Conservation (phyloP, 2,888 invertebrate species). For the Noctua fimbriata region DNA sequence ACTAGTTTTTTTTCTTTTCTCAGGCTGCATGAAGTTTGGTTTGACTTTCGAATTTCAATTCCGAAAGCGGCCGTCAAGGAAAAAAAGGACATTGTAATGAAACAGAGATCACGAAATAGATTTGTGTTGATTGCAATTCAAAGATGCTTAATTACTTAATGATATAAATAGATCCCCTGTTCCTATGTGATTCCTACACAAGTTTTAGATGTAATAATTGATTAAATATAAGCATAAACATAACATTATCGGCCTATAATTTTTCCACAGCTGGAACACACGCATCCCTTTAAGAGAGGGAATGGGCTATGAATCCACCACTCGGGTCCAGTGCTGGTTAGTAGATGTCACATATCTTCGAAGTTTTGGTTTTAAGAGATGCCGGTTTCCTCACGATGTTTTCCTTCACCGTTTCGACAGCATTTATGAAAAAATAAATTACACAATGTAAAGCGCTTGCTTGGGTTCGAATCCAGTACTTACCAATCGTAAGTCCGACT, state of each 20-base stretch:
- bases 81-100: too few relatives aligned
- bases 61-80: too few relatives aligned
- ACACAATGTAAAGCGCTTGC: not conserved
- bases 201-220: not conserved
- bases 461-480: not conserved
- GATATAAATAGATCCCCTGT: not conserved
- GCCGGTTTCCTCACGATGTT: not conserved
- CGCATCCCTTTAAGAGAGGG: not conserved
- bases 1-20: too few relatives aligned
- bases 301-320: not conserved
- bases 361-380: not conserved
- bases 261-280: not conserved
- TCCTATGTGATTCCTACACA: not conserved
- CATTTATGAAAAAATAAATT: not conserved
- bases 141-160: not conserved
- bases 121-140: not conserved
- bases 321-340: not conserved
- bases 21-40: too few relatives aligned
- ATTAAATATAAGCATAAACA: not conserved
- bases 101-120: too few relatives aligned
- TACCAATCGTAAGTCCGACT: not conserved
- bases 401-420: not conserved
- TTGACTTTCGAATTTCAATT: too few relatives aligned
- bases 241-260: not conserved
- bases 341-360: not conserved